These are phyloP conservation scores for Drosophila lowei DNA, from an alignment of 1,140 invertebrate genomes.

Conservation along the genomic window DNA sequence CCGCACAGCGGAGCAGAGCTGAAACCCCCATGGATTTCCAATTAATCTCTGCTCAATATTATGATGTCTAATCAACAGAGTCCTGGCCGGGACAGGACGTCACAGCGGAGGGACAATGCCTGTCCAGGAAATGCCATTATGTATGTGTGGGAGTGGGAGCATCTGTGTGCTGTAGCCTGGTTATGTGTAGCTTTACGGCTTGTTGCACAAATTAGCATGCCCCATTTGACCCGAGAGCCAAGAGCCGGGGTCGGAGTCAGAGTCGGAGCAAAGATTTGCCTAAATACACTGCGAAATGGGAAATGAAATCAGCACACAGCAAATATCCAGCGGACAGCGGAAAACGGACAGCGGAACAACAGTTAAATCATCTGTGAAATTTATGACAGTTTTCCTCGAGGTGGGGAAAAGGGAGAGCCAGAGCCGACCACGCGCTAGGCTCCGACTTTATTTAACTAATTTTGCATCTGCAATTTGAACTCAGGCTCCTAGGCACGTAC, in stretches of 20 bases:
- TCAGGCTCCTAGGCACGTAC: slow-evolving; percentile 56
- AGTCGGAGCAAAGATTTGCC: slow-evolving; percentile 45
- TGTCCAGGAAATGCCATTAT: slow-evolving; percentile 42
- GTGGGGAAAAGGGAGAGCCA: background rate
- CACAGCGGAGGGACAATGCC: slow-evolving; percentile 31
- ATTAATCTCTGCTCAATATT: slow-evolving; percentile 57
- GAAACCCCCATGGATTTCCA: slow-evolving; percentile 27
- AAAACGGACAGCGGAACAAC: slow-evolving; percentile 21
- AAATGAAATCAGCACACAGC: slow-evolving; percentile 32
- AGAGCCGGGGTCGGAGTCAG: slow-evolving; percentile 16
- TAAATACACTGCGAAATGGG: slow-evolving; percentile 60
- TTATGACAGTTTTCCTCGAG: slow-evolving; percentile 56
- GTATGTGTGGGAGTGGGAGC: slow-evolving; percentile 9
- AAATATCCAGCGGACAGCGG: too few relatives aligned
- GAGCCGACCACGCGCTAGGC: background rate
- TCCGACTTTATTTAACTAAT: slow-evolving; percentile 62
- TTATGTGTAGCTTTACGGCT: slow-evolving; percentile 65
- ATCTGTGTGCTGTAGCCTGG: slow-evolving; percentile 14
- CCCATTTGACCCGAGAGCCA: slow-evolving; percentile 47
- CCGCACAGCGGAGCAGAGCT: background rate
- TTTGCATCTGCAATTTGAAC: slow-evolving; percentile 70
- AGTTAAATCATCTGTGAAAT: slow-evolving; percentile 72
- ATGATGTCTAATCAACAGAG: slow-evolving; percentile 55
- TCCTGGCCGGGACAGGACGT: slow-evolving; percentile 23
- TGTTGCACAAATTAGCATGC: slow-evolving; percentile 75